Conservation (phyloP, 2,797 vertebrate species). For the Lutra lutra region DNA sequence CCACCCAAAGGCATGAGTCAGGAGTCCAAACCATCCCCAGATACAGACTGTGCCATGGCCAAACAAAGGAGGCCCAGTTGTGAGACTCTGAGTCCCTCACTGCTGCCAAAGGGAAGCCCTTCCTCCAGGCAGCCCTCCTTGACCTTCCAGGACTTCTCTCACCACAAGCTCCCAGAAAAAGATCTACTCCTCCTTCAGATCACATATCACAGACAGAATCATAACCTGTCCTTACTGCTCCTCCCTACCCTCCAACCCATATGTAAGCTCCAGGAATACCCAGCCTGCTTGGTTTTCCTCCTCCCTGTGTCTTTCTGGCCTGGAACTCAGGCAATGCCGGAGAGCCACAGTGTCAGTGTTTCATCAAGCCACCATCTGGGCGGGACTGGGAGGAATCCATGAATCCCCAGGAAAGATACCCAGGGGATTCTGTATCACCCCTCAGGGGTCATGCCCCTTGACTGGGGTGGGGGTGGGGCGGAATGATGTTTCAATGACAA, state of each 20-base stretch:
- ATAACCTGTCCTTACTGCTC: background rate
- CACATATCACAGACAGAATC: background rate
- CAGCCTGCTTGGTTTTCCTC: background rate
- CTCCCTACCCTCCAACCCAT: background rate
- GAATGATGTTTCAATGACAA: background rate
- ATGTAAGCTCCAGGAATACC: background rate
- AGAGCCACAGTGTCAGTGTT: background rate
- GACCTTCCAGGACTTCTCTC: background rate
- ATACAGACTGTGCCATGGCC: background rate
- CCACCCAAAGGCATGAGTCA: background rate
- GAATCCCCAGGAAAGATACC: background rate
- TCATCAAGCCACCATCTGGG: background rate
- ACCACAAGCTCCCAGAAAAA: background rate
- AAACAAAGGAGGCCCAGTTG: background rate
- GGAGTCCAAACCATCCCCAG: background rate
- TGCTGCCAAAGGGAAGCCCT: background rate
- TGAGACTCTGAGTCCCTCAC: background rate
- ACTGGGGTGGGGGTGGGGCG: no score
- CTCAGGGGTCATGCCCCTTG: background rate
- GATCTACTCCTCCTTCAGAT: background rate
- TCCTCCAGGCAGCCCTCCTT: background rate
- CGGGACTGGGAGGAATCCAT: background rate
- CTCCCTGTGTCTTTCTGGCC: background rate
- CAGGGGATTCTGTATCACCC: background rate
- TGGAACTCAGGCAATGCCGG: background rate